Evolutionary conservation across 2,797 vertebrate genomes (phyloP).

Genomic region (Mus caroli): DNA sequence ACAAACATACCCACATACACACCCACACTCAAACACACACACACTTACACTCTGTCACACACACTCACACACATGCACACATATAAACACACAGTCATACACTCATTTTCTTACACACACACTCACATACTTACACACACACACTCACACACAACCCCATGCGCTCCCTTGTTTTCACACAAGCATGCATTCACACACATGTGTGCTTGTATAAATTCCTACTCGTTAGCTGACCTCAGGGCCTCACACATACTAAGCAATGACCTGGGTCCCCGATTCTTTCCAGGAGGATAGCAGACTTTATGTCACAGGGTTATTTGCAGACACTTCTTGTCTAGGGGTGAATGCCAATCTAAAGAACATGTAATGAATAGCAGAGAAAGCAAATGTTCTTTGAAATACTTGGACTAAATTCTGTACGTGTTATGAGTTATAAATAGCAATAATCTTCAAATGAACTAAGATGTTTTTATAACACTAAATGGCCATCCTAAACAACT

Average conservation of each 20-base stretch:
- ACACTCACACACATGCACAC: too few relatives aligned
- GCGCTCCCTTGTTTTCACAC: too few relatives aligned
- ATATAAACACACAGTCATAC: too few relatives aligned
- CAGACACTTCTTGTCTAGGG: background rate
- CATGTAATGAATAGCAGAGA: background rate
- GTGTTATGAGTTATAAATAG: conserved; percentile 18
- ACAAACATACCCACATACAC: background rate
- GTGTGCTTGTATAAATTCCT: too few relatives aligned
- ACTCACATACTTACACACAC: too few relatives aligned
- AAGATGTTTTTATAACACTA: conserved; percentile 34
- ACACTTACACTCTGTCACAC: too few relatives aligned
- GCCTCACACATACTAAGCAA: background rate
- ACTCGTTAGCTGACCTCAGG: background rate
- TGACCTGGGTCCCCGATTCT: background rate
- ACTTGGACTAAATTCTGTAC: background rate
- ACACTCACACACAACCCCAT: too few relatives aligned
- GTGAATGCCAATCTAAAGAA: background rate
- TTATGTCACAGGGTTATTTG: background rate
- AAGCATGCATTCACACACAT: too few relatives aligned
- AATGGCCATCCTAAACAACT: background rate
- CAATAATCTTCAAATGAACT: conserved; percentile 42
- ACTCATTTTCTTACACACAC: too few relatives aligned
- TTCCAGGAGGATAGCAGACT: rapidly evolving
- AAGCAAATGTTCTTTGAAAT: conserved; percentile 35
- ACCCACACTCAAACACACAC: too few relatives aligned